Evolutionary conservation across 2,113 vertebrate genomes (phyloP), one percentile per base, ranked within the genome.

Genomic region (Edolisoma coerulescens): DNA sequence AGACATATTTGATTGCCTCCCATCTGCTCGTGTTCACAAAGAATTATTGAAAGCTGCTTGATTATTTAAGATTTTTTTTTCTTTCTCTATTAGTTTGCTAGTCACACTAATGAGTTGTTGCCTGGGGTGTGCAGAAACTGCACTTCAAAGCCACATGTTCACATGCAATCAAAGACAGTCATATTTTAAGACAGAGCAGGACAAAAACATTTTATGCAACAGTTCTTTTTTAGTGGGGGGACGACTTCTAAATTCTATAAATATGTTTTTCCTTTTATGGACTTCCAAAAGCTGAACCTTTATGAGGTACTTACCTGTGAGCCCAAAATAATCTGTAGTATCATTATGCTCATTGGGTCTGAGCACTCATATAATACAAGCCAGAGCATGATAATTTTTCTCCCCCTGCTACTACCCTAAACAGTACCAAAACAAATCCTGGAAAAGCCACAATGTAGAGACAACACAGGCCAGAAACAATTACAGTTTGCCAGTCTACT

Each of bases 201-300:
- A 81, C 12, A 22, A 89, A 90, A 79, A 23, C 9, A 39, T 3
- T 27, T 11, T 23, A 42, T 35, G 11, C 20, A 91, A 41, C 9
- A 57, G 17, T 21, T 35, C 5, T 27, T 13, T 74, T 27, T 19
- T 5, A 1, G 2, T 3, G 4, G 9, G 13, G 9, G 3, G 3
- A 6, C 11, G 2, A 13, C 10, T 87, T 68, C n/a, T 14, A 35
- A 65, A 71, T 61, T 70, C 9, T 35, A 4, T 42, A 69, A 69
- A 63, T 54, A 49, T 1, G 1, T 18, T 77, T 77, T 70, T 79
- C 15, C 22, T 70, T 77, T 21, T 53, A 73, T 63, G n/a, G 52
- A 53, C 9, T 70, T 77, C 7, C 70, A 18, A 70, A 80, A 42
- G 8, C 18, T 69, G 49, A 47, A 30, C 16, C 7, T 39, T 11